These are phyloP conservation scores for Brachystomella parvula DNA, from an alignment of 1,140 invertebrate genomes.

Conservation along the genomic window DNA sequence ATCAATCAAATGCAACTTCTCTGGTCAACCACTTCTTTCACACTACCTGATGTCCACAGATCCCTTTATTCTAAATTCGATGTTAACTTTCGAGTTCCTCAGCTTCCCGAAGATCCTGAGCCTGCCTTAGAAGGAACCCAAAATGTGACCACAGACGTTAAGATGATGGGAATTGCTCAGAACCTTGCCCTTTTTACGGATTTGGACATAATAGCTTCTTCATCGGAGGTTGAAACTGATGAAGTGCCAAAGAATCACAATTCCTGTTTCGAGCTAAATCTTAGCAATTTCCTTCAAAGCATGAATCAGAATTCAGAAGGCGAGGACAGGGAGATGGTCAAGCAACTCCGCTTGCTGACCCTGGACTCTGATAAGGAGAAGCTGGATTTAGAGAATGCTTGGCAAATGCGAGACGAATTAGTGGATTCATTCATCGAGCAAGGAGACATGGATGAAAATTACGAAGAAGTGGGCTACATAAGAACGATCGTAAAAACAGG, in stretches of 20 bases:
- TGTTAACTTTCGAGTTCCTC: slow-evolving; percentile 4
- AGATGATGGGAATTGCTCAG: slow-evolving; percentile 11
- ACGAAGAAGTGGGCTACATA: slow-evolving; percentile 17
- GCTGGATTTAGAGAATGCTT: background rate
- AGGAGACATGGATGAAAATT: slow-evolving; percentile 19
- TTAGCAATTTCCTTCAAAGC: background rate
- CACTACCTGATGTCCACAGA: slow-evolving; percentile 2
- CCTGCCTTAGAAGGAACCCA: background rate
- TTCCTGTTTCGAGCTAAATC: background rate
- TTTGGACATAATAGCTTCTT: background rate
- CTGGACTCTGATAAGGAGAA: slow-evolving; percentile 21
- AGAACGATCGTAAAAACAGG: slow-evolving; percentile 29
- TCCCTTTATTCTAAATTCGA: background rate
- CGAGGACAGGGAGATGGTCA: background rate
- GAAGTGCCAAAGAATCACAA: background rate
- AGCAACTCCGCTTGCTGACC: background rate
- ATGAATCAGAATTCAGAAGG: background rate
- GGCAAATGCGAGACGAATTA: background rate
- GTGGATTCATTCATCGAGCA: slow-evolving; percentile 13
- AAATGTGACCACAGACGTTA: background rate
- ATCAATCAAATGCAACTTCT: slow-evolving; percentile 34
- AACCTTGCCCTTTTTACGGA: slow-evolving; percentile 6
- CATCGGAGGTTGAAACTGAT: background rate
- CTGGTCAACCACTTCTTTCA: slow-evolving; percentile 5
- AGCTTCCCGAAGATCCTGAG: background rate